Conservation (phyloP, 2,888 invertebrate genomes). For the Chrysopilus asiliformis region DNA sequence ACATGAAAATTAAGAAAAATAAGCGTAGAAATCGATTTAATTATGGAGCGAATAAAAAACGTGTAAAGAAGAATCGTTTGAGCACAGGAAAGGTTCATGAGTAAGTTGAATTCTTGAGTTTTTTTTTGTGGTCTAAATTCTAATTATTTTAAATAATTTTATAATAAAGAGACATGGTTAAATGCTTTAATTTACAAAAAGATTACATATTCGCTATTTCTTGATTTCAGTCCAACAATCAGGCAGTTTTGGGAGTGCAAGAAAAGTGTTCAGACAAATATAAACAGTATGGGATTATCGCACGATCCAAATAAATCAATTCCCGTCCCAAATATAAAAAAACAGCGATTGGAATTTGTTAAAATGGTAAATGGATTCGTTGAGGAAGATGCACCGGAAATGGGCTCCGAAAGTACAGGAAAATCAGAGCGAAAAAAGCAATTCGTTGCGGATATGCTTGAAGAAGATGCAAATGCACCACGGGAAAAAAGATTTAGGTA, state of each 20-base stretch:
- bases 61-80: no score
- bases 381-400: constrained; percentile 34
- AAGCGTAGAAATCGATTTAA: no score
- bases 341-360: constrained; percentile 39
- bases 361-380: no score
- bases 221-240: constrained; percentile 47
- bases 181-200: no score
- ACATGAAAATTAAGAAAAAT: no score
- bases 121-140: no score
- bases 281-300: constrained; percentile 71
- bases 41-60: no score
- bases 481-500: constrained; percentile 51
- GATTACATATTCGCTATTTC: no score
- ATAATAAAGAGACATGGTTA: no score
- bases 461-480: constrained; percentile 60
- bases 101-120: no score
- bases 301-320: constrained; percentile 66
- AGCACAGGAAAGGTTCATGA: no score
- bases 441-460: constrained; percentile 49
- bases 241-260: constrained; percentile 64
- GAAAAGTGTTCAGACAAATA: constrained; percentile 56
- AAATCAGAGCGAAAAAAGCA: constrained; percentile 19
- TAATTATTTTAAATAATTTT: no score
- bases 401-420: constrained; percentile 20
- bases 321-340: constrained; percentile 50